phyloP scores from a whole-genome alignment of 1,140 invertebrate genomes.

The Drosophila ficusphila region DNA sequence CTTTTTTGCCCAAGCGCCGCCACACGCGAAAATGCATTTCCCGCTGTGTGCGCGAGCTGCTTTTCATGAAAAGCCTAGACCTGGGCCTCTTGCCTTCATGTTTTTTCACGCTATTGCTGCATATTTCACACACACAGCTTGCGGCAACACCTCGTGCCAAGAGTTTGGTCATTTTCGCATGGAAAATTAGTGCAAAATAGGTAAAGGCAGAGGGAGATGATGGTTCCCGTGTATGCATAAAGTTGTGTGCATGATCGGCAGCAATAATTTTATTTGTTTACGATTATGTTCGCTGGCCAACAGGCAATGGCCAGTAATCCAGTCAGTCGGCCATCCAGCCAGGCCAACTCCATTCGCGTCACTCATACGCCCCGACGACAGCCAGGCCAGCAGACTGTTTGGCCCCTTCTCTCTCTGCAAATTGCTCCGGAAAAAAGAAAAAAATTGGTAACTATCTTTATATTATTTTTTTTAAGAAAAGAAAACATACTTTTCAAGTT shows the following conservation, averaged over 20 bases:
- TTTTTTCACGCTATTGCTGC: slow-evolving; percentile 79
- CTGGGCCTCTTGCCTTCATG: slow-evolving; percentile 65
- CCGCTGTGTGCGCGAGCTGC: slow-evolving; percentile 63
- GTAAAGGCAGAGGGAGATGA: slow-evolving; percentile 27
- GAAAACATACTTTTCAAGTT: too few relatives aligned
- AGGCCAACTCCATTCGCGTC: slow-evolving; percentile 54
- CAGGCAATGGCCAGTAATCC: slow-evolving; percentile 64
- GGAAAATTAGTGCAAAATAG: slow-evolving; percentile 77
- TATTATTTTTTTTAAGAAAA: neutral
- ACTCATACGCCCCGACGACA: slow-evolving; percentile 82
- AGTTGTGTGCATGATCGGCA: slow-evolving; percentile 82
- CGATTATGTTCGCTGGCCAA: slow-evolving; percentile 81
- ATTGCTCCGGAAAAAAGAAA: slow-evolving; percentile 9
- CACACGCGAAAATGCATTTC: slow-evolving; percentile 77
- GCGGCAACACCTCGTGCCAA: slow-evolving; percentile 72
- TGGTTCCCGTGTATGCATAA: slow-evolving; percentile 61
- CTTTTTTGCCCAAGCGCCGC: slow-evolving; percentile 20
- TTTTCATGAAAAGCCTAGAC: slow-evolving; percentile 14
- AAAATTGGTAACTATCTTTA: too few relatives aligned
- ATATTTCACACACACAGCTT: slow-evolving; percentile 82
- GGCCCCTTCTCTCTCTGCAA: slow-evolving; percentile 44
- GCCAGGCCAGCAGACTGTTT: slow-evolving; percentile 52
- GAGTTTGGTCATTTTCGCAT: slow-evolving; percentile 43
- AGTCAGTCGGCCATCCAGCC: slow-evolving; percentile 18
- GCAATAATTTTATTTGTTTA: slow-evolving; percentile 83